Percentiles rank a stretch among this genome's conserved stretches.
phyloP scores from a whole-genome alignment of 2,888 invertebrate species.

The Arctia plantaginis region DNA sequence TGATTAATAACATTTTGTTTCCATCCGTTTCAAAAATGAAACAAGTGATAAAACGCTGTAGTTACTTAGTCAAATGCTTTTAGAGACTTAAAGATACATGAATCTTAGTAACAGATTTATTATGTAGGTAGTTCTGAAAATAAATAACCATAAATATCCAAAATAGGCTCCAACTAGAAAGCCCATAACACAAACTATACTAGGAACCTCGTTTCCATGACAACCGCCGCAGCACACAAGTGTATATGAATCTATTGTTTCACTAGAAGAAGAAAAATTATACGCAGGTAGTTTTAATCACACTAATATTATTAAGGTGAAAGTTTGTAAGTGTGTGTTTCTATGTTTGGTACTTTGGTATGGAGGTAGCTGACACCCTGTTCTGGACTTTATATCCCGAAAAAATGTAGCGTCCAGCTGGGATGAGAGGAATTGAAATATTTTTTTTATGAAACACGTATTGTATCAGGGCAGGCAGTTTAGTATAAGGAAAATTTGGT shows the following conservation, averaged over 20 bases:
- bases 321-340: no score
- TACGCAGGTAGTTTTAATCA: conserved; percentile 40
- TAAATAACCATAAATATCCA: no score
- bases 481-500: no score
- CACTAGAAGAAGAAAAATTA: conserved; percentile 53
- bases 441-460: no score
- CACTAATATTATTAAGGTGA: no score
- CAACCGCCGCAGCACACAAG: conserved; percentile 55
- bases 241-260: conserved; percentile 29
- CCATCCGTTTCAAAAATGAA: not conserved
- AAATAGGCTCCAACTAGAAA: conserved; percentile 17
- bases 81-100: not conserved
- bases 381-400: no score
- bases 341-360: conserved; percentile 21
- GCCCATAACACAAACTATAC: conserved; percentile 37
- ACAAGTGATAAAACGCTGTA: not conserved
- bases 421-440: no score
- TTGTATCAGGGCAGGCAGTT: no score
- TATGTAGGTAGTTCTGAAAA: not conserved
- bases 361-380: no score
- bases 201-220: conserved; percentile 52
- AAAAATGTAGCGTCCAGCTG: no score
- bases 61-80: not conserved
- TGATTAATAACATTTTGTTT: not conserved
- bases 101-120: not conserved